Evolutionary conservation across 2,797 vertebrate genomes (phyloP).

Genomic region (Bovichtus diacanthus): DNA sequence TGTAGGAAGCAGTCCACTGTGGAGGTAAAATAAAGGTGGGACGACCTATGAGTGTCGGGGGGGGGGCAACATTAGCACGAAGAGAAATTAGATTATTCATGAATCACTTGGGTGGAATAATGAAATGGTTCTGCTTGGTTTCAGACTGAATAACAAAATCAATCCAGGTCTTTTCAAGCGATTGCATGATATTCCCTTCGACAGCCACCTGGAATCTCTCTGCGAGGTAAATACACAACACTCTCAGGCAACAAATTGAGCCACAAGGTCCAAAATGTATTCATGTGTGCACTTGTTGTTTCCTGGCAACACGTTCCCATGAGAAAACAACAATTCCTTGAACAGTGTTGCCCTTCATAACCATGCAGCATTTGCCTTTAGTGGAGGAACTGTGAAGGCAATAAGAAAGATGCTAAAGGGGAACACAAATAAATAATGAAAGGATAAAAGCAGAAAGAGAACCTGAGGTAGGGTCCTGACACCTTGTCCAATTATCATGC

Average conservation of each 20-base stretch:
- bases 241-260: slow-evolving; percentile 28
- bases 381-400: slow-evolving; percentile 6
- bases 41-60: not conserved
- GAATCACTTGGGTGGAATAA: slow-evolving; percentile 39
- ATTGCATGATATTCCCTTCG: not conserved
- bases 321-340: slow-evolving; percentile 47
- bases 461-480: slow-evolving; percentile 46
- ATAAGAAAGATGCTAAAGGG: slow-evolving; percentile 25
- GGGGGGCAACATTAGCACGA: slow-evolving; percentile 52
- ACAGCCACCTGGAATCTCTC: slow-evolving; percentile 33
- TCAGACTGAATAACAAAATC: slow-evolving; percentile 45
- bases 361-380: slow-evolving; percentile 17
- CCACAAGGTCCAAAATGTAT: slow-evolving; percentile 39
- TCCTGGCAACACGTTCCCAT: slow-evolving; percentile 62
- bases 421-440: slow-evolving; percentile 44
- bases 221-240: slow-evolving; percentile 24
- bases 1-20: slow-evolving; percentile 58
- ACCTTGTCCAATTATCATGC: slow-evolving; percentile 63
- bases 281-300: slow-evolving; percentile 52
- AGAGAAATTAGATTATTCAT: slow-evolving; percentile 63
- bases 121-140: slow-evolving; percentile 36
- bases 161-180: slow-evolving; percentile 37
- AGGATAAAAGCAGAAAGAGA: slow-evolving; percentile 43
- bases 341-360: slow-evolving; percentile 34
- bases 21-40: slow-evolving; percentile 66